These are phyloP conservation scores for Acrossocheilus wenchowensis DNA, from an alignment of 2,797 vertebrate species.

Conservation along the genomic window DNA sequence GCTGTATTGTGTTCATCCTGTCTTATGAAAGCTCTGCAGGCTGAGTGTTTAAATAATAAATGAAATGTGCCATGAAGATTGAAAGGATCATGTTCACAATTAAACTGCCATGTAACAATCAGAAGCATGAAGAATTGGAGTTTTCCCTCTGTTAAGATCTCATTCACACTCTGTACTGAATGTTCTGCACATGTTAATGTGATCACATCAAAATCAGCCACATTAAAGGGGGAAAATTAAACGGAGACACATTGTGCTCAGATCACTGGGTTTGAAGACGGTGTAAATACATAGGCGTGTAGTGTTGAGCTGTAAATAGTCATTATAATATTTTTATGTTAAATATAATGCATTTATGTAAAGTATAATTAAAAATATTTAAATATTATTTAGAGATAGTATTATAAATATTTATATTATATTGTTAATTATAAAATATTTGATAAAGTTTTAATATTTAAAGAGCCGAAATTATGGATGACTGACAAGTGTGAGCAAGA, in stretches of 20 bases:
- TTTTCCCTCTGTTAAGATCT: constrained; percentile 18
- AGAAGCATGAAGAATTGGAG: constrained; percentile 6
- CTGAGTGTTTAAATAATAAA: constrained; percentile 37
- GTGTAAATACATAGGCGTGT: not conserved
- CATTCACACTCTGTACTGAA: not conserved
- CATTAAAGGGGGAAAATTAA: not conserved
- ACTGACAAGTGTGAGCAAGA: not conserved
- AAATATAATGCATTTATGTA: not conserved
- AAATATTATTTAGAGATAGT: too few species aligned
- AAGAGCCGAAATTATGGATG: not conserved
- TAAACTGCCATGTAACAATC: constrained; percentile 30
- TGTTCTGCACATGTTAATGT: not conserved
- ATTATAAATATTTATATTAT: too few species aligned
- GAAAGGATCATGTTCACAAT: constrained; percentile 20
- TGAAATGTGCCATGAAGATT: constrained; percentile 11
- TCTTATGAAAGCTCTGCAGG: constrained; percentile 12
- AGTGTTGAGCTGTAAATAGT: not conserved
- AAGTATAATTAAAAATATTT: not conserved
- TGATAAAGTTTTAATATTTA: not conserved
- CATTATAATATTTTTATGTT: not conserved
- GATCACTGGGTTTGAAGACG: not conserved
- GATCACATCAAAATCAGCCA: not conserved
- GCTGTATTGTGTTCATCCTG: constrained; percentile 54
- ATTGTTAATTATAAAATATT: not conserved
- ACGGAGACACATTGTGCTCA: not conserved